These are phyloP conservation scores for Caenorhabditis sp. DNA, from an alignment of 2,888 invertebrate genomes.

Conservation along the genomic window DNA sequence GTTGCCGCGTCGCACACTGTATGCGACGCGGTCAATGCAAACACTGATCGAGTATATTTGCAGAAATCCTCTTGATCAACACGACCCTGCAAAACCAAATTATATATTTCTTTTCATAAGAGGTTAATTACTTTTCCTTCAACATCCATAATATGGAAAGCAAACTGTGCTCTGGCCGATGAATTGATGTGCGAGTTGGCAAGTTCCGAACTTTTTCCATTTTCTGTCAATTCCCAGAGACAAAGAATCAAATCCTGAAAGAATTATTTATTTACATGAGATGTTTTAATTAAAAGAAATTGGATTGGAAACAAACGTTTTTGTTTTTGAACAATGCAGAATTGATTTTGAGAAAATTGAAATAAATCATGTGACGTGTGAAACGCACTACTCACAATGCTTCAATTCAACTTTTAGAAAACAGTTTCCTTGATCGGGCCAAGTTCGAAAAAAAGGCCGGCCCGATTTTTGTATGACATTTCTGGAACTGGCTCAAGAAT, in stretches of 20 bases:
- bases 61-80: slow-evolving; percentile 54
- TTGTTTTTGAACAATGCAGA: neutral
- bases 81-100: slow-evolving; percentile 43
- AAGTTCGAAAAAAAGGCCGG: no score
- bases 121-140: slow-evolving; percentile 45
- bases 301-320: neutral
- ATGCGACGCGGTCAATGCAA: slow-evolving; percentile 52
- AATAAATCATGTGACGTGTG: neutral
- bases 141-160: slow-evolving; percentile 57
- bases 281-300: slow-evolving; percentile 1
- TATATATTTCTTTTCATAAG: neutral
- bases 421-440: no score
- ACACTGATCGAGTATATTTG: slow-evolving; percentile 54
- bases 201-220: slow-evolving; percentile 31
- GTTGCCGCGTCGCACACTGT: slow-evolving; percentile 22
- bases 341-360: neutral
- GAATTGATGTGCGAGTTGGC: slow-evolving; percentile 37
- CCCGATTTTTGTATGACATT: no score
- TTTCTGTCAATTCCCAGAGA: slow-evolving; percentile 55
- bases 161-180: slow-evolving; percentile 60
- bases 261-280: neutral
- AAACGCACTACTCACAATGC: no score
- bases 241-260: slow-evolving; percentile 58
- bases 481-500: no score
- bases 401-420: no score